phyloP scores from a whole-genome alignment of 1,140 invertebrate species.

The Lordiphosa clarofinis region DNA sequence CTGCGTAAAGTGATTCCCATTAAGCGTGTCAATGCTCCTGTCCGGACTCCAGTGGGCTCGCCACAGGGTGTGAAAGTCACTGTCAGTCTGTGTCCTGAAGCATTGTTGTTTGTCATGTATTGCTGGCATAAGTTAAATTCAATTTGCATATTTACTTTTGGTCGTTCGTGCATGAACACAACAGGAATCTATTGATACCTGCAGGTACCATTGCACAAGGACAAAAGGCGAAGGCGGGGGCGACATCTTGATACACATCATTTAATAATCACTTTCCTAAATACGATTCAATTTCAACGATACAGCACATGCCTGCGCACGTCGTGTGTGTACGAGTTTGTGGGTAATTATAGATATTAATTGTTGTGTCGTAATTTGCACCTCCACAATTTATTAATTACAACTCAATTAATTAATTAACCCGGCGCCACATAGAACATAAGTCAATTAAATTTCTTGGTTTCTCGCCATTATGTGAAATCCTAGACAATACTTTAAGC shows the following conservation, averaged over 20 bases:
- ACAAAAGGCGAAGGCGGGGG: neutral
- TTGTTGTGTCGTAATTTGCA: constrained; percentile 5
- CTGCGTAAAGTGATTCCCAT: constrained; percentile 41
- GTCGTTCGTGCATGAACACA: constrained; percentile 1
- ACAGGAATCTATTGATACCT: constrained; percentile 7
- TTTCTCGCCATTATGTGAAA: neutral
- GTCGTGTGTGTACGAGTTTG: neutral
- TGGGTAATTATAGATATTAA: neutral
- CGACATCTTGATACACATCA: constrained; percentile 16
- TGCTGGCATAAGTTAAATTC: constrained; percentile 24
- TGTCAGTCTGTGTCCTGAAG: neutral
- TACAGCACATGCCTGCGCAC: constrained; percentile 2
- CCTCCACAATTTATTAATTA: constrained; percentile 10
- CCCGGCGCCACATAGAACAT: neutral
- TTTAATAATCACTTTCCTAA: constrained; percentile 33
- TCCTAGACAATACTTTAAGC: neutral
- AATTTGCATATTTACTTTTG: constrained; percentile 37
- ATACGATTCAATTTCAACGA: constrained; percentile 9
- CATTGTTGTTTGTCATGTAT: constrained; percentile 6
- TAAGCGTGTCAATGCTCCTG: constrained; percentile 38
- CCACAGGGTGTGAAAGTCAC: constrained; percentile 2
- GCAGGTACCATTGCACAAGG: neutral
- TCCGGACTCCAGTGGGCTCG: neutral
- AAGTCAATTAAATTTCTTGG: constrained; percentile 5
- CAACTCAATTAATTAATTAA: constrained; percentile 14